Percentiles rank a stretch among this genome's conserved stretches.
Conservation (phyloP, 2,113 vertebrate genomes). For the Dinomys branickii region DNA sequence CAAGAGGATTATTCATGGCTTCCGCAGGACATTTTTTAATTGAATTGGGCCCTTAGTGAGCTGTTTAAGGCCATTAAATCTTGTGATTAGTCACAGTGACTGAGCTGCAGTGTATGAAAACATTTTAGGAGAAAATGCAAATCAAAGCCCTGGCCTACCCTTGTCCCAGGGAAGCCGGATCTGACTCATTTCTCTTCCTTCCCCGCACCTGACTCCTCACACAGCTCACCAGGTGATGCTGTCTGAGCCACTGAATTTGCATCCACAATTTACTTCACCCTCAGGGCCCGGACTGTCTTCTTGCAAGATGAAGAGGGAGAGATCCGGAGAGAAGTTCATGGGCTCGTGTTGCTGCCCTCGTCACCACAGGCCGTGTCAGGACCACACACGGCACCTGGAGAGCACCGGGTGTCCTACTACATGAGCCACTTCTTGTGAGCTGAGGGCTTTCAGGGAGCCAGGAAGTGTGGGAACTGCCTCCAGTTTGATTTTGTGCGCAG, state of each 20-base stretch:
- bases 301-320: not conserved
- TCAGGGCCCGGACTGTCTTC: not conserved
- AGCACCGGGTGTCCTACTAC: rapidly evolving
- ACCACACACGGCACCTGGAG: rapidly evolving
- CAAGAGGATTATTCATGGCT: constrained; percentile 46
- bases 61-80: constrained; percentile 71
- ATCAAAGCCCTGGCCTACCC: constrained; percentile 52
- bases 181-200: not conserved
- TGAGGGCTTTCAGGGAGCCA: rapidly evolving
- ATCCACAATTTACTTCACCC: constrained; percentile 45
- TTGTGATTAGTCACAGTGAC: constrained; percentile 72
- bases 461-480: not conserved
- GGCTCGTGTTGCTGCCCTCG: not conserved
- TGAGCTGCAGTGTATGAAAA: constrained; percentile 59
- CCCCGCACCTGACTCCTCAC: not conserved
- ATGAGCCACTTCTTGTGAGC: rapidly evolving
- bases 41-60: constrained; percentile 75
- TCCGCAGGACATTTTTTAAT: constrained; percentile 77
- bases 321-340: not conserved
- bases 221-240: not conserved
- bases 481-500: not conserved
- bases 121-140: constrained; percentile 40
- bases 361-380: not conserved
- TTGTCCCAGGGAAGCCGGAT: not conserved
- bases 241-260: not conserved